These are phyloP conservation scores for Triplophysa yarkandensis DNA, from an alignment of 2,797 vertebrate species.

Conservation along the genomic window DNA sequence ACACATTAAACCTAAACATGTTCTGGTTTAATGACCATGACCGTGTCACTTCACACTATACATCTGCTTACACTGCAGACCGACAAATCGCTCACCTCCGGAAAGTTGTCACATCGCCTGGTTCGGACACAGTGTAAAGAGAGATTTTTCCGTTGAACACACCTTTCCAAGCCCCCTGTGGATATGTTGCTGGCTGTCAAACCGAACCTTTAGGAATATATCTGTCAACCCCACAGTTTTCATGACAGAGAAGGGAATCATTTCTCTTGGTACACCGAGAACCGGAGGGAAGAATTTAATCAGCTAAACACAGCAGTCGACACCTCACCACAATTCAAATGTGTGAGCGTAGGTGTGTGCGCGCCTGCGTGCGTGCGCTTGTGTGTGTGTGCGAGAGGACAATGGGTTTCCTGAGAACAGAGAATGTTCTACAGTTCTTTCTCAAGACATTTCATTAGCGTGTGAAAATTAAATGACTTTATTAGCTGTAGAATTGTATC, in stretches of 20 bases:
- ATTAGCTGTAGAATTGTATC: conserved; percentile 26
- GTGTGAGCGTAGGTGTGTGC: too few species aligned
- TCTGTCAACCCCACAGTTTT: conserved; percentile 46
- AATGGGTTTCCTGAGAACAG: conserved; percentile 7
- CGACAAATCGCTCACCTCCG: not conserved
- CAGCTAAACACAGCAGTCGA: conserved; percentile 51
- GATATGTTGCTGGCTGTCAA: conserved; percentile 39
- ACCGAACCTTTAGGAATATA: conserved; percentile 48
- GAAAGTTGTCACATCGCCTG: not conserved
- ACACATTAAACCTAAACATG: not conserved
- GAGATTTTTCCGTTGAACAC: conserved; percentile 12
- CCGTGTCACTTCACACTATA: not conserved
- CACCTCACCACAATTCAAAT: conserved; percentile 14
- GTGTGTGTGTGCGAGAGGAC: not conserved
- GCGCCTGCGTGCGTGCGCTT: too few species aligned
- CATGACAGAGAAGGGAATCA: conserved; percentile 38
- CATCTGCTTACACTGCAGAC: not conserved
- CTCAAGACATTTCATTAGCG: conserved; percentile 46
- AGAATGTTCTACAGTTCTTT: conserved; percentile 9
- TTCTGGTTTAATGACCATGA: not conserved
- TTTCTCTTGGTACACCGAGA: conserved; percentile 39
- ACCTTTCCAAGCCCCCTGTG: conserved; percentile 25
- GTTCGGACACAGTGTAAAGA: not conserved
- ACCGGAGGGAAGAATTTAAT: conserved; percentile 56
- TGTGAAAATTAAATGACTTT: conserved; percentile 36